Evolutionary conservation across 2,113 vertebrate species (phyloP).

Genomic region (Coptodon rendalli): DNA sequence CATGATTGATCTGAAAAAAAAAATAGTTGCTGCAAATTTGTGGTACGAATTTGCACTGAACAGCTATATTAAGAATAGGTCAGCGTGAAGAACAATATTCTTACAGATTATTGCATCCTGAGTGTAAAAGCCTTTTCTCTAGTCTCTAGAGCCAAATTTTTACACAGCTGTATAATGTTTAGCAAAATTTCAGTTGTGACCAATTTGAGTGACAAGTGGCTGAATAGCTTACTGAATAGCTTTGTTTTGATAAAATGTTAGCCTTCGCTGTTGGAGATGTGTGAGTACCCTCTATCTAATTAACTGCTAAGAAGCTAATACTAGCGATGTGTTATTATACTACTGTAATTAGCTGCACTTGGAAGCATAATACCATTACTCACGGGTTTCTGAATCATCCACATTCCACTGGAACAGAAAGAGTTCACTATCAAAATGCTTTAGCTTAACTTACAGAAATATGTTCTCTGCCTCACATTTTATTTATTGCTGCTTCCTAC

Average conservation of each 20-base stretch:
- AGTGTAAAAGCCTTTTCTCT: neutral
- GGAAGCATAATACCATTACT: neutral
- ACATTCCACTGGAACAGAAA: neutral
- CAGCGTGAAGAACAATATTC: neutral
- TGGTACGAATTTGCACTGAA: neutral
- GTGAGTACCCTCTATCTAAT: neutral
- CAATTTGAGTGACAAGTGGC: neutral
- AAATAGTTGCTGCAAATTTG: neutral
- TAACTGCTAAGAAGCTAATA: neutral
- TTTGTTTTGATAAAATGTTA: neutral
- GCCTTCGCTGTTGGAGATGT: neutral
- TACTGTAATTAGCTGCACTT: neutral
- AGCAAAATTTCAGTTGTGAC: neutral
- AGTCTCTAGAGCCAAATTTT: neutral
- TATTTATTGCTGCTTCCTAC: neutral
- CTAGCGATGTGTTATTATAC: neutral
- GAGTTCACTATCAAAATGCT: neutral
- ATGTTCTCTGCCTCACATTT: neutral
- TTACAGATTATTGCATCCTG: neutral
- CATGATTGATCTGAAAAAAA: neutral
- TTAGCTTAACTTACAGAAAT: neutral
- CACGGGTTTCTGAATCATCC: neutral
- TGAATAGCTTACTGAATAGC: neutral
- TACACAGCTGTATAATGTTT: neutral
- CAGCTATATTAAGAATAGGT: neutral